Conservation (phyloP, 1,140 invertebrate genomes). For the Heliothis subflexa region DNA sequence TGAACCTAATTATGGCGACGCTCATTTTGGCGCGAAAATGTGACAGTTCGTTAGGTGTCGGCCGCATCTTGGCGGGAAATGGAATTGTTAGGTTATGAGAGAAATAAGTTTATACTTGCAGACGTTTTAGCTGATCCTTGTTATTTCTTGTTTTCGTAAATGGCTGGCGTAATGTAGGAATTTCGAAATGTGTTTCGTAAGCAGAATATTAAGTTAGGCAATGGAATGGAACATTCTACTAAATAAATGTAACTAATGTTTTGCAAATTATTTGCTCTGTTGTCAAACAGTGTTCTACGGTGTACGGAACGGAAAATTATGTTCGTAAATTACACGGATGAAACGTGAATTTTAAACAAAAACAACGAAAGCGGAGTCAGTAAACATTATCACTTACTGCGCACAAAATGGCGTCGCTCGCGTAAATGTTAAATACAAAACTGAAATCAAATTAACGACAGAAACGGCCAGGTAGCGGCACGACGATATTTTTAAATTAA, state of each 20-base stretch:
- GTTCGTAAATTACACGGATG: neutral
- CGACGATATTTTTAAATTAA: slow-evolving; percentile 39
- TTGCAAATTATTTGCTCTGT: neutral
- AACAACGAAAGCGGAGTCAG: neutral
- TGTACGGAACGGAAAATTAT: neutral
- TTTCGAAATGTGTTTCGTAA: slow-evolving; percentile 3
- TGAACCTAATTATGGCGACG: slow-evolving; percentile 70
- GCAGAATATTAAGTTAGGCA: neutral
- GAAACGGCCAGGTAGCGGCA: slow-evolving; percentile 18
- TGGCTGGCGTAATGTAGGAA: neutral
- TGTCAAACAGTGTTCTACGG: neutral
- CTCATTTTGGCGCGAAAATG: slow-evolving; percentile 73
- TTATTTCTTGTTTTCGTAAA: slow-evolving; percentile 41
- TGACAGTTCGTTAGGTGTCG: slow-evolving; percentile 73
- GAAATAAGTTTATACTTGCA: slow-evolving; percentile 48
- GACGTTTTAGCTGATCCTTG: slow-evolving; percentile 43
- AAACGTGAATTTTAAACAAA: neutral
- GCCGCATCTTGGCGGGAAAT: slow-evolving; percentile 59
- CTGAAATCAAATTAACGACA: slow-evolving; percentile 35
- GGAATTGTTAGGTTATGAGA: slow-evolving; percentile 51
- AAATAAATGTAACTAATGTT: neutral
- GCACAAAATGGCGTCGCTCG: slow-evolving; percentile 8
- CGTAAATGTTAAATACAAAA: slow-evolving; percentile 23
- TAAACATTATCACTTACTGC: neutral
- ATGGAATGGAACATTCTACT: neutral